Percentiles rank a stretch among this genome's conserved stretches.
Evolutionary conservation across 1,140 invertebrate species (phyloP).

Genomic region (Oscheius sp.): DNA sequence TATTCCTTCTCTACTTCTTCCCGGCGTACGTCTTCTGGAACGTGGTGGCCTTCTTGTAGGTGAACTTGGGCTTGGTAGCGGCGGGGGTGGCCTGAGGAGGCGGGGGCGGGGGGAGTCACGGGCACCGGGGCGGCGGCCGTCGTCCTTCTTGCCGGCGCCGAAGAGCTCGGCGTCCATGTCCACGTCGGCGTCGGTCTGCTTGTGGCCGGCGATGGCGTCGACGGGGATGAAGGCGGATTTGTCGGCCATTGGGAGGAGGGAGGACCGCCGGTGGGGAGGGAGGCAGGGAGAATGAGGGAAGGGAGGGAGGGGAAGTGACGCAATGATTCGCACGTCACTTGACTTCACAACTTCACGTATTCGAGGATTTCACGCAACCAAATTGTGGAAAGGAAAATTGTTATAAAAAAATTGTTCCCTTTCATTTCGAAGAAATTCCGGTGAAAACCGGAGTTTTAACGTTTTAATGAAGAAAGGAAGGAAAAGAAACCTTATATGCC

Average conservation of each 20-base stretch:
- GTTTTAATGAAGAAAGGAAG: not conserved
- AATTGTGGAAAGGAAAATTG: no score
- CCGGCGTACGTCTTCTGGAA: constrained; percentile 20
- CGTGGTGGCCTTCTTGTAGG: not conserved
- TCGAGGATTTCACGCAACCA: no score
- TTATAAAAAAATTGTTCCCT: no score
- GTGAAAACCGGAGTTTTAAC: not conserved
- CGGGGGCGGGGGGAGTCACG: no score
- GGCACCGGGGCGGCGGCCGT: not conserved
- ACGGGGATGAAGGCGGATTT: constrained; percentile 31
- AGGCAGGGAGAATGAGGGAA: no score
- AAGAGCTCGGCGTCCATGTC: constrained; percentile 28
- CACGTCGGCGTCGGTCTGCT: constrained; percentile 20
- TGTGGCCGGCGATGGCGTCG: constrained; percentile 18
- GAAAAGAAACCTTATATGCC: not conserved
- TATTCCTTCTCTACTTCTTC: no score
- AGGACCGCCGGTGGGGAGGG: no score
- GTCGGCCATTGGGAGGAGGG: constrained; percentile 32
- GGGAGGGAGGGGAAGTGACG: no score
- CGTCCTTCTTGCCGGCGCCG: not conserved
- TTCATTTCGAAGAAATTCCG: no score
- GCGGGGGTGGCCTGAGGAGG: not conserved
- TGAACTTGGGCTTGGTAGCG: not conserved
- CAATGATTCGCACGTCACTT: no score
- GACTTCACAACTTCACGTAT: no score